These are phyloP conservation scores for Pissodes strobi DNA, from an alignment of 1,140 invertebrate species.

Conservation along the genomic window DNA sequence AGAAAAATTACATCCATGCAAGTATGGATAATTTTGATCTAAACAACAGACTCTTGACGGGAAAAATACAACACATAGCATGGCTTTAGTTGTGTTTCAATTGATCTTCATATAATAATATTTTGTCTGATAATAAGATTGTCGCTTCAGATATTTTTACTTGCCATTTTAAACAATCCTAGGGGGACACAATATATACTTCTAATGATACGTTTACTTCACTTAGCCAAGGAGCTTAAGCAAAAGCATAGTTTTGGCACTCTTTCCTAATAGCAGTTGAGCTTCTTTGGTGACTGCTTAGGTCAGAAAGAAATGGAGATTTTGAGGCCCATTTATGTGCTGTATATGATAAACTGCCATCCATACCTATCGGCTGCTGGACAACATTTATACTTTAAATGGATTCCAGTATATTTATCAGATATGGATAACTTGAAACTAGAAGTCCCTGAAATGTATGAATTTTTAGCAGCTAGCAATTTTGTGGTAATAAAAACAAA, in stretches of 20 bases:
- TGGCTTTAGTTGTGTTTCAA: neutral
- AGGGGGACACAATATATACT: no score
- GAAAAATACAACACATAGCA: neutral
- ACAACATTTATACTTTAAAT: neutral
- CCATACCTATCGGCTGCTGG: neutral
- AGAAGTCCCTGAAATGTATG: neutral
- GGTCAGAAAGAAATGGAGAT: neutral
- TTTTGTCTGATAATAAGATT: neutral
- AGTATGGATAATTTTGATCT: no score
- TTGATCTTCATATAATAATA: neutral
- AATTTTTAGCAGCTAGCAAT: neutral
- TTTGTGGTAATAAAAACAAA: neutral
- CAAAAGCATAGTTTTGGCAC: no score
- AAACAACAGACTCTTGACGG: neutral
- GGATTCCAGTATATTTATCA: neutral
- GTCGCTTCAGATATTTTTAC: neutral
- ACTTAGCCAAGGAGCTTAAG: no score
- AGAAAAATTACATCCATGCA: neutral
- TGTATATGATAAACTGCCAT: neutral
- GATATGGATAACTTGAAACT: neutral
- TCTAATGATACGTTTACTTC: no score
- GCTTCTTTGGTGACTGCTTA: no score
- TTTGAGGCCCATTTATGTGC: no score
- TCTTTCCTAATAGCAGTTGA: no score
- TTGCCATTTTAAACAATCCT: no score